Conservation (phyloP, 2,888 invertebrate species). For the Ethmia dodecea region DNA sequence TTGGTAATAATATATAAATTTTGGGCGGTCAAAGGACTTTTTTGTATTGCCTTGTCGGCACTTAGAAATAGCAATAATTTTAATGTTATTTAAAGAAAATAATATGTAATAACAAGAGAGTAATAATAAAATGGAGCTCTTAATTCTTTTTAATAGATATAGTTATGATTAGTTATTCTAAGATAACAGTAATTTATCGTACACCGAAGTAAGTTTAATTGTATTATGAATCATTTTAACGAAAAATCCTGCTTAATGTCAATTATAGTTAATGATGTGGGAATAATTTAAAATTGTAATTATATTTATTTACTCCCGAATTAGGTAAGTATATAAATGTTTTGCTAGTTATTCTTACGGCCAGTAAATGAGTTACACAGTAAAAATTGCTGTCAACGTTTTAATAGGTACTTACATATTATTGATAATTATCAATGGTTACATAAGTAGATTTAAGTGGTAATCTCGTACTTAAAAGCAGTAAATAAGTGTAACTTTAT, state of each 20-base stretch:
- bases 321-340: conserved; percentile 24
- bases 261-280: conserved; percentile 65
- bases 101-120: background rate
- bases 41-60: background rate
- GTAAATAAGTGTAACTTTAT: conserved; percentile 9
- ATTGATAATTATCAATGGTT: conserved; percentile 26
- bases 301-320: background rate
- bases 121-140: background rate
- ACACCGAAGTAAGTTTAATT: conserved; percentile 47
- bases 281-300: background rate
- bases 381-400: conserved; percentile 7
- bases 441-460: conserved; percentile 35
- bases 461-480: conserved; percentile 46
- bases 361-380: conserved; percentile 26
- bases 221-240: conserved; percentile 36
- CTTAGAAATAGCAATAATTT: conserved; percentile 5
- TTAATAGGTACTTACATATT: conserved; percentile 19
- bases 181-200: conserved; percentile 24
- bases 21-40: too few relatives aligned
- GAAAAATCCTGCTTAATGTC: conserved; percentile 66
- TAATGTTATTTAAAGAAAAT: conserved; percentile 1
- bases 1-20: too few relatives aligned
- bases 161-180: background rate
- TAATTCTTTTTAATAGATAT: too few relatives aligned
- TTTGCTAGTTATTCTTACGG: conserved; percentile 29